These are phyloP conservation scores for Sipha flava DNA, from an alignment of 1,140 invertebrate species.

Conservation along the genomic window DNA sequence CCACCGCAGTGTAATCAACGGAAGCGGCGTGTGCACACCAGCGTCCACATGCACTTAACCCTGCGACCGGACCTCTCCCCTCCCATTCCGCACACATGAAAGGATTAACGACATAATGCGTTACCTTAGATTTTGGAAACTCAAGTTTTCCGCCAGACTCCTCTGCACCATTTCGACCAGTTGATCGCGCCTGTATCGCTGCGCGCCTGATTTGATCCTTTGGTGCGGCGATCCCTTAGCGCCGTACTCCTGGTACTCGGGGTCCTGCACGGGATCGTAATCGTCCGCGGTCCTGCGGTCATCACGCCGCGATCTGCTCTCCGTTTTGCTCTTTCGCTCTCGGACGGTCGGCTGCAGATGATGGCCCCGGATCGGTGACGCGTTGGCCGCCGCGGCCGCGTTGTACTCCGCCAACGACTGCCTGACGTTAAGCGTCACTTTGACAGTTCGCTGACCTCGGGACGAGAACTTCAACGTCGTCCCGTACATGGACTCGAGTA, in stretches of 20 bases:
- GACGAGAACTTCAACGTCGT: constrained; percentile 5
- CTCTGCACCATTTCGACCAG: not conserved
- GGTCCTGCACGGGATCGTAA: not conserved
- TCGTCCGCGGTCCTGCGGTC: not conserved
- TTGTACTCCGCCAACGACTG: not conserved
- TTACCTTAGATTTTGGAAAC: constrained; percentile 21
- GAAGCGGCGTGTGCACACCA: too few species aligned
- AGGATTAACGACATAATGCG: too few species aligned
- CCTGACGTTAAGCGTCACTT: not conserved
- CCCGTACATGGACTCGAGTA: constrained; percentile 13
- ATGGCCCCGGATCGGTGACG: too few species aligned
- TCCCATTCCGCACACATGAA: too few species aligned
- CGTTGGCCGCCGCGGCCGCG: not conserved
- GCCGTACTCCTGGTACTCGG: not conserved
- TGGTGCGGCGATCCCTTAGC: not conserved
- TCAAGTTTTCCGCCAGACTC: constrained; percentile 27
- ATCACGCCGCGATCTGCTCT: not conserved
- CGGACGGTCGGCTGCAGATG: not conserved
- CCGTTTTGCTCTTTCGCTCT: not conserved
- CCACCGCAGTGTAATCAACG: too few species aligned
- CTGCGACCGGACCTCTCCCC: too few species aligned
- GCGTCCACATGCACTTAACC: too few species aligned
- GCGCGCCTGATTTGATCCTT: not conserved
- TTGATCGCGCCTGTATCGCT: not conserved
- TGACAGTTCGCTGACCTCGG: not conserved